Evolutionary conservation across 2,797 vertebrate genomes (phyloP), one percentile per base, ranked within the genome.

Genomic region (Tokudaia tokunoshimensis): DNA sequence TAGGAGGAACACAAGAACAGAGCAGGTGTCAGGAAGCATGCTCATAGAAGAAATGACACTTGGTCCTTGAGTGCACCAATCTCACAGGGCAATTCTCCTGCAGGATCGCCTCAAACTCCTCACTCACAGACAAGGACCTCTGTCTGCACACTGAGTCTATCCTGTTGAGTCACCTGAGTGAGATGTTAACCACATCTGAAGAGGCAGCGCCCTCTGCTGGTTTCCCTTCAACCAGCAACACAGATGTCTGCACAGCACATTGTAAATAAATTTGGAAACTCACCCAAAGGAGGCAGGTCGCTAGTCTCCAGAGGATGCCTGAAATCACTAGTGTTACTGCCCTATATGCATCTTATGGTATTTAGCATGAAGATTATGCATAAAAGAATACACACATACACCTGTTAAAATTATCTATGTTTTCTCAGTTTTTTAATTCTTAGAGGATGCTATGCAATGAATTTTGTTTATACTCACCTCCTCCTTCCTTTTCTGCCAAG

Each of bases 1-100:
- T 65, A 97, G 63, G 22, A 94, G 57, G 0, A 96, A 52, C 0
- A 94, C 3, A 59, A 97, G 87, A 70, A 83, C 0, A n/a, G 95
- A 91, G 41, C 34, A 63, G 24, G 24, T 34, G 20, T 52, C 44
- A 83, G 70, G 74, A 84, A 59, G 19, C 97, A 97, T 97, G 37
- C 80, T 91, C 26, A 10, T 17, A 24, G 19, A 47, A 59, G 59
- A 41, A 88, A 74, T 26, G 31, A 74, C 75, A 17, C 29, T 93
- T 78, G 14, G 20, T 91, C 13, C 41, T 29, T 52, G 13, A 81
- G 63, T 29, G 22, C 65, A 81, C 0, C 50, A 72, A 6, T 55
- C 15, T 22, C 22, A 29, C 4, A 80, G 20, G 20, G 2, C 19
- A 34, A 34, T 55, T 47, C 17, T 61, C 26, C 14, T 5, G 41